Evolutionary conservation across 92 coral and sea anemone species (phyloP).

Genomic region (Desmophyllum pertusum): DNA sequence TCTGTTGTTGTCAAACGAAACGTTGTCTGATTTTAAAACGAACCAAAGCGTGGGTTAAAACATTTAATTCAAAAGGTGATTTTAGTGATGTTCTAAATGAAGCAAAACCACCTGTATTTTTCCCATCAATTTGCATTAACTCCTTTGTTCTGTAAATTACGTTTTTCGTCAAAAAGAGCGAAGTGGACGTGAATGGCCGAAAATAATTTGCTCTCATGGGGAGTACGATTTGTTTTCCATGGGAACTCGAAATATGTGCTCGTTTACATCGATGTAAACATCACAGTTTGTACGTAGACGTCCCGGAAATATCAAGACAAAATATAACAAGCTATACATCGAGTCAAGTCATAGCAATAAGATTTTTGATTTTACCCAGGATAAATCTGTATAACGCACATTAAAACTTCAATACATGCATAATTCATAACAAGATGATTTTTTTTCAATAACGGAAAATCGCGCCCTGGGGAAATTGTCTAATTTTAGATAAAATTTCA

Average conservation of each 20-base stretch:
- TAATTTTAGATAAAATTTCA: neutral
- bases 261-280: neutral
- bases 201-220: neutral
- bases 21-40: slow-evolving; percentile 9
- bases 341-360: neutral
- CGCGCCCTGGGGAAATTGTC: neutral
- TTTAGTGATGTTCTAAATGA: slow-evolving; percentile 1
- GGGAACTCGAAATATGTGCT: slow-evolving; percentile 30
- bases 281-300: neutral
- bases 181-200: neutral
- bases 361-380: neutral
- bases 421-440: slow-evolving; percentile 4
- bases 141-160: slow-evolving; percentile 37
- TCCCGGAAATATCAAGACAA: neutral
- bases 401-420: slow-evolving; percentile 14
- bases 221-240: slow-evolving; percentile 14
- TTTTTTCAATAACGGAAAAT: neutral
- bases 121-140: slow-evolving; percentile 60
- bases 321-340: neutral
- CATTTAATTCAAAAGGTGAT: slow-evolving; percentile 24
- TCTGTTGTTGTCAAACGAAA: neutral
- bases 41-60: slow-evolving; percentile 14
- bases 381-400: neutral
- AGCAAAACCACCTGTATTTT: slow-evolving; percentile 71
- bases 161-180: slow-evolving; percentile 7